Conservation (phyloP, 2,113 vertebrate species). For the Coreoperca whiteheadi region DNA sequence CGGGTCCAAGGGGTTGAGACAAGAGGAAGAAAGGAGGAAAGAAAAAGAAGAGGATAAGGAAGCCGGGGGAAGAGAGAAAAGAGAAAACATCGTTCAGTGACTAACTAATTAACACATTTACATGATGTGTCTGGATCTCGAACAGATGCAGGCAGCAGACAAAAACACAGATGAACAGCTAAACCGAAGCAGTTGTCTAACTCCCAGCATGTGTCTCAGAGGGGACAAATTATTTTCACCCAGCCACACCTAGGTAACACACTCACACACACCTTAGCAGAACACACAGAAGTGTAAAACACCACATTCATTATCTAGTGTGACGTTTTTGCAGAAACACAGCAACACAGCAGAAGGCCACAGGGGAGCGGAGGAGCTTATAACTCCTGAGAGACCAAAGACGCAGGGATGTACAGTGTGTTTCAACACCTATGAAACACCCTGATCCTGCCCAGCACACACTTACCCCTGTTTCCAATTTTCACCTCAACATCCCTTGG, state of each 20-base stretch:
- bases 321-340: slow-evolving; percentile 29
- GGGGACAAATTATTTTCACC: slow-evolving; percentile 31
- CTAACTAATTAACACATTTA: neutral
- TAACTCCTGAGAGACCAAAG: slow-evolving; percentile 27
- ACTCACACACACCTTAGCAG: slow-evolving; percentile 17
- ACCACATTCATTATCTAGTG: slow-evolving; percentile 32
- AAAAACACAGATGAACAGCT: neutral
- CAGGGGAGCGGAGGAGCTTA: slow-evolving; percentile 12
- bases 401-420: slow-evolving; percentile 20
- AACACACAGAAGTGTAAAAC: slow-evolving; percentile 17
- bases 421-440: slow-evolving; percentile 45
- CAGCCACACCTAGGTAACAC: slow-evolving; percentile 38
- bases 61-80: neutral
- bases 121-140: neutral
- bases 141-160: slow-evolving; percentile 1
- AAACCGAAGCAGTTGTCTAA: slow-evolving; percentile 16
- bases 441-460: neutral
- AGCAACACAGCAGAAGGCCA: slow-evolving; percentile 6
- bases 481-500: slow-evolving; percentile 46
- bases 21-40: neutral
- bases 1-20: neutral
- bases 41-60: neutral
- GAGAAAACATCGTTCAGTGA: neutral
- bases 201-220: slow-evolving; percentile 8
- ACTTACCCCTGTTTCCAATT: slow-evolving; percentile 44